Base-by-base conservation (phyloP, 2,113 vertebrate genomes). In the Rhinichthys klamathensis region DNA sequence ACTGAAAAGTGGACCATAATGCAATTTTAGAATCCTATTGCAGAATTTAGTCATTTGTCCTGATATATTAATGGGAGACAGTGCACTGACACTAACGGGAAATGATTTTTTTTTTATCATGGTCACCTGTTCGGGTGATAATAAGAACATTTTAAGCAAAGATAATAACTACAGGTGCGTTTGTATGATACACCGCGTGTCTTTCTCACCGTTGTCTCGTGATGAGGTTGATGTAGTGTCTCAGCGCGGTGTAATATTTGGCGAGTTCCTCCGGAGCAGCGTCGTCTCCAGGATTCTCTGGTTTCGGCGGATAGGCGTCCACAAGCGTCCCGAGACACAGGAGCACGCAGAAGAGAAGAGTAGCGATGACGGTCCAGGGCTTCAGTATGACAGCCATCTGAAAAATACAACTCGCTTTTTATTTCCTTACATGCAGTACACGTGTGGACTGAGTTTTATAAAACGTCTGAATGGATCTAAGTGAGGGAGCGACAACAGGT, bases 191-290 rank as follows among this genome's bases (percentile, higher is more conserved):
- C 18, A 58, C 12, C 15, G 18, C 10, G 65, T 35, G 30, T 9
- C n/a, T 38, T 23, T 23, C 92, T 89, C 92, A 98, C 97, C 97
- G 95, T 92, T 98, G 97, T 91, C 97, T 93, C 23, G 97, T 98
- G 92, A 97, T 96, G 90, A 97, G 93, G 89, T 99, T 98, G 93
- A 99, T 97, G 93, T 98, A 98, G 93, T 98, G 96, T 90, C 97
- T 96, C 18, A 99, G 93, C 2, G 96, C 97, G 0, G 96, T 95
- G 90, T 97, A 95, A 91, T 98, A 98, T 90, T 94, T 95, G 85
- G 93, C 96, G 92, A 97, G 91, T 86, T 98, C 97, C 80, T 97
- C 96, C 0, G 96, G 96, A 0, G 97, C 92, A 2, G 97, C 97
- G 0, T 96, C 95, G 0, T 96, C 95, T 0, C 96, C 95, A 0